Conservation (phyloP, 2,888 invertebrate species). For the Dioctria rufipes region DNA sequence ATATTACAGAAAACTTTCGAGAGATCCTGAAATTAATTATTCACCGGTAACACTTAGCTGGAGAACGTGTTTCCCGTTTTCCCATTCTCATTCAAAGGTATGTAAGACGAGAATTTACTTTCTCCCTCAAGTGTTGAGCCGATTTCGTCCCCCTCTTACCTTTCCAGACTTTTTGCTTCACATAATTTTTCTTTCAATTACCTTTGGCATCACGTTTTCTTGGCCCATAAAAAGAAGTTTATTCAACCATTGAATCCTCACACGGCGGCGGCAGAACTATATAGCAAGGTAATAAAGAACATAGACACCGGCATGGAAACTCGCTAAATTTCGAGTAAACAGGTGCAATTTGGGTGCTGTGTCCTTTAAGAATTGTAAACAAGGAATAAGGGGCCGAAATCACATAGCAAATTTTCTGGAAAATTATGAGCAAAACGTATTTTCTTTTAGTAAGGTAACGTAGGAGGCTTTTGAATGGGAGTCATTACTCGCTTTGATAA, state of each 20-base stretch:
- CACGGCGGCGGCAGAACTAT: neutral
- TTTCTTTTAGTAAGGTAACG: neutral
- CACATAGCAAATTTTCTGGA: neutral
- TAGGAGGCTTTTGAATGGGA: too few relatives aligned
- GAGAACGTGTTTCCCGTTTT: slow-evolving; percentile 18
- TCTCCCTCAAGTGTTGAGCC: neutral
- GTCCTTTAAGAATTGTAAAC: slow-evolving; percentile 22
- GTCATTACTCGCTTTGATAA: too few relatives aligned
- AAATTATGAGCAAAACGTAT: slow-evolving; percentile 10
- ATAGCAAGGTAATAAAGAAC: slow-evolving; percentile 11
- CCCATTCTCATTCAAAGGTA: neutral
- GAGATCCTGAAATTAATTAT: slow-evolving; percentile 37
- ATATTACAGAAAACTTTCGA: slow-evolving; percentile 4
- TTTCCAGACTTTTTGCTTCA: neutral
- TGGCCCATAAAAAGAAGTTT: slow-evolving; percentile 41
- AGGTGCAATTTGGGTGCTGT: slow-evolving; percentile 31
- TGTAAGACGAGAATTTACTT: neutral
- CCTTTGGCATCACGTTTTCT: slow-evolving; percentile 32
- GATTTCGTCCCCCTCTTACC: neutral
- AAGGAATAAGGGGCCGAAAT: neutral
- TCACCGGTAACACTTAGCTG: slow-evolving; percentile 32
- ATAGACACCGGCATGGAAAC: slow-evolving; percentile 5
- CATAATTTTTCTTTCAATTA: slow-evolving; percentile 50
- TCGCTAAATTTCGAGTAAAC: slow-evolving; percentile 8
- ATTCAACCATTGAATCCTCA: slow-evolving; percentile 32